These are phyloP conservation scores for Megathymus violae DNA, from an alignment of 1,140 invertebrate species.

Conservation along the genomic window DNA sequence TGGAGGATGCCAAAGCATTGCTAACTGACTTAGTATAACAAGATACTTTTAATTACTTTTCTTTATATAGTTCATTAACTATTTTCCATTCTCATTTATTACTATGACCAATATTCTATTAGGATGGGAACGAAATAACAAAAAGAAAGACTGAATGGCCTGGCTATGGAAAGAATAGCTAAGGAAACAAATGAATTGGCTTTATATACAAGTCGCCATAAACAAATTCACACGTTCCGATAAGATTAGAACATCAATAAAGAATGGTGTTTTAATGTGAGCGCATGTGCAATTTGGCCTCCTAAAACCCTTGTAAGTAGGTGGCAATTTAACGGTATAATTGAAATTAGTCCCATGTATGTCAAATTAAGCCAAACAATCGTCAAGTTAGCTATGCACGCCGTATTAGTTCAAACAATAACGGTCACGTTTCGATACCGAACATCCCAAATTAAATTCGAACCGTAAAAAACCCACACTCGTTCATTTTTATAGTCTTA, in stretches of 20 bases:
- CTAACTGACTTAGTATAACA: too few species aligned
- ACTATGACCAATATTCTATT: too few species aligned
- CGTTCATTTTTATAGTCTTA: background rate
- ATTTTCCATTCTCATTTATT: too few species aligned
- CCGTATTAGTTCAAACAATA: slow-evolving; percentile 35
- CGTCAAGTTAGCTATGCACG: slow-evolving; percentile 22
- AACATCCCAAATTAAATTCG: slow-evolving; percentile 9
- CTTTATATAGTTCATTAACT: too few species aligned
- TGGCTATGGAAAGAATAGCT: too few species aligned
- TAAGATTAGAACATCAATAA: slow-evolving; percentile 21
- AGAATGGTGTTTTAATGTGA: background rate
- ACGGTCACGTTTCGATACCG: slow-evolving; percentile 37
- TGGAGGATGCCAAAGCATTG: too few species aligned
- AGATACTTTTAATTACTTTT: too few species aligned
- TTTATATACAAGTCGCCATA: slow-evolving; percentile 8
- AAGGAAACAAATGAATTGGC: too few species aligned
- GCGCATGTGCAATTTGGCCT: slow-evolving; percentile 29
- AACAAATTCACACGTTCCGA: slow-evolving; percentile 30
- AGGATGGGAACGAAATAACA: too few species aligned
- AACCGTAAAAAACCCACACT: slow-evolving; percentile 1
- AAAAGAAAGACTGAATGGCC: too few species aligned
- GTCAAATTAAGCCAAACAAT: slow-evolving; percentile 30
- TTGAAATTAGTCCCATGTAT: slow-evolving; percentile 29
- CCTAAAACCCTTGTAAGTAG: slow-evolving; percentile 20
- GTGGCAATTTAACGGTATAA: slow-evolving; percentile 22